Percentiles rank a stretch among this genome's conserved stretches.
phyloP scores from a whole-genome alignment of 92 coral and sea anemone species.

The Desmophyllum pertusum region DNA sequence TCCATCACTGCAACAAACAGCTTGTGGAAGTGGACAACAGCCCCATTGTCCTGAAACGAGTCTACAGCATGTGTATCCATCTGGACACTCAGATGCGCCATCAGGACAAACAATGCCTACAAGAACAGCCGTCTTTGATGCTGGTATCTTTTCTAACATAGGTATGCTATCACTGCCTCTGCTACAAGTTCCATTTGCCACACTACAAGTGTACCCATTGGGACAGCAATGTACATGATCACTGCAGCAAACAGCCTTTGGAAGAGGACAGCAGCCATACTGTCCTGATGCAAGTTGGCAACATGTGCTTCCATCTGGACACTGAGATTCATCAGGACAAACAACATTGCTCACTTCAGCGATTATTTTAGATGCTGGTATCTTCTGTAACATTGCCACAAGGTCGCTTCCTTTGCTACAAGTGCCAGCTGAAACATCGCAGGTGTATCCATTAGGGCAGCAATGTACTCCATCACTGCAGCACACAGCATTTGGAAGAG shows the following conservation, averaged over 20 bases:
- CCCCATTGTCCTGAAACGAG: slow-evolving; percentile 67
- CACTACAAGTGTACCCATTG: slow-evolving; percentile 64
- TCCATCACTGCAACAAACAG: slow-evolving; percentile 65
- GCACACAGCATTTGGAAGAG: slow-evolving; percentile 71
- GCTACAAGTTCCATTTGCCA: slow-evolving; percentile 48
- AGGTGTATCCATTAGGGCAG: slow-evolving; percentile 67
- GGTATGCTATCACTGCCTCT: slow-evolving; percentile 8
- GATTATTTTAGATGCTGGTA: slow-evolving; percentile 31
- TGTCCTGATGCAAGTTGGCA: slow-evolving; percentile 59
- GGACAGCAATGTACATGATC: slow-evolving; percentile 71
- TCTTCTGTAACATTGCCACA: slow-evolving; percentile 19
- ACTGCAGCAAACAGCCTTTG: slow-evolving; percentile 67
- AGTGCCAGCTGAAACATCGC: slow-evolving; percentile 57
- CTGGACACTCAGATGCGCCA: slow-evolving; percentile 58
- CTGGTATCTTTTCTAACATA: not conserved
- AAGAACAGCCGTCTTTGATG: not conserved
- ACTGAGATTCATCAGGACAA: slow-evolving; percentile 66
- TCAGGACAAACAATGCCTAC: slow-evolving; percentile 61
- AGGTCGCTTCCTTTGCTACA: slow-evolving; percentile 30
- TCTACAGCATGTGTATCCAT: slow-evolving; percentile 73
- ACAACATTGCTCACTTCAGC: slow-evolving; percentile 16
- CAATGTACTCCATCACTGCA: slow-evolving; percentile 69
- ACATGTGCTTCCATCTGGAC: slow-evolving; percentile 72
- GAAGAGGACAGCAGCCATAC: slow-evolving; percentile 71
- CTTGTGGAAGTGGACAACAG: slow-evolving; percentile 73